Percentiles rank a stretch among this genome's conserved stretches.
phyloP scores from a whole-genome alignment of 2,888 invertebrate genomes.

The Agrochola circellaris region DNA sequence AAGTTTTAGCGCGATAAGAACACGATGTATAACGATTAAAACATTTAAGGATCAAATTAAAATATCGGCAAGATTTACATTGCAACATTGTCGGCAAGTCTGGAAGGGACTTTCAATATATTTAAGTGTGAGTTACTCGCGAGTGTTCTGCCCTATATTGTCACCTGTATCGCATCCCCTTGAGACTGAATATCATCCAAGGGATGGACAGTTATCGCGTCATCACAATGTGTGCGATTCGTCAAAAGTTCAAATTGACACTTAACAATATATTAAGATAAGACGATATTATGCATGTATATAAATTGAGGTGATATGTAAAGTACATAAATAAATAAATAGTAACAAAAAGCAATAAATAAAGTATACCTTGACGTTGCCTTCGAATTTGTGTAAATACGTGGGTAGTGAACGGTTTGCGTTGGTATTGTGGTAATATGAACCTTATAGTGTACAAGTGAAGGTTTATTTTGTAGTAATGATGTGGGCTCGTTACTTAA shows the following conservation, averaged over 20 bases:
- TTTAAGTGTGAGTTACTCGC: constrained; percentile 45
- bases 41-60: constrained; percentile 59
- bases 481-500: constrained; percentile 90
- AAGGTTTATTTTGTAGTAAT: constrained; percentile 87
- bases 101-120: constrained; percentile 25
- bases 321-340: constrained; percentile 86
- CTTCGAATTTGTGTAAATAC: constrained; percentile 87
- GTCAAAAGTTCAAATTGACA: constrained; percentile 83
- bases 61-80: constrained; percentile 27
- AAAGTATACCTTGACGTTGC: constrained; percentile 91
- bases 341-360: constrained; percentile 90
- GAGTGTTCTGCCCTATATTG: constrained; percentile 42
- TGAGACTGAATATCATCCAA: constrained; percentile 85
- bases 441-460: constrained; percentile 77
- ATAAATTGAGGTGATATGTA: constrained; percentile 89
- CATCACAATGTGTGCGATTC: constrained; percentile 69
- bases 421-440: constrained; percentile 77
- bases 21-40: constrained; percentile 68
- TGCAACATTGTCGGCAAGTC: constrained; percentile 18
- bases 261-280: constrained; percentile 69
- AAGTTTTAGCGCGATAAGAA: constrained; percentile 63
- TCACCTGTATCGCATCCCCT: constrained; percentile 49
- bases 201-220: constrained; percentile 75
- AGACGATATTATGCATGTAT: constrained; percentile 79
- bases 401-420: constrained; percentile 80